phyloP scores from a whole-genome alignment of 2,888 invertebrate species.

The Cylloceria caligata region DNA sequence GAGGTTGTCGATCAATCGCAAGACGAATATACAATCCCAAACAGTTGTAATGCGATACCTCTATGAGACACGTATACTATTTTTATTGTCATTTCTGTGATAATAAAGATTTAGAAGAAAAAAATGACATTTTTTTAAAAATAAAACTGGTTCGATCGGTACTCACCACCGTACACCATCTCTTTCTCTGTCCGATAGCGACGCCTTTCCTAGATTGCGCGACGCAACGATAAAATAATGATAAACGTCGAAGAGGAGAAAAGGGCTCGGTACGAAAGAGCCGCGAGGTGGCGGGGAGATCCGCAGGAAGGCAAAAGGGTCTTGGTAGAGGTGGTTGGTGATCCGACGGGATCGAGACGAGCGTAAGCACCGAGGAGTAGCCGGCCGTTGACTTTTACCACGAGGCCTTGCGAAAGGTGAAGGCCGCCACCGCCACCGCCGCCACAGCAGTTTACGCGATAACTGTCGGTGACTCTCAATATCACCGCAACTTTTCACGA shows the following conservation, averaged over 20 bases:
- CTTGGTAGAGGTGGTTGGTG: slow-evolving; percentile 30
- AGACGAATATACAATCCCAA: slow-evolving; percentile 18
- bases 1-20: slow-evolving; percentile 2
- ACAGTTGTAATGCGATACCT: slow-evolving; percentile 24
- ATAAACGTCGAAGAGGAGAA: slow-evolving; percentile 38
- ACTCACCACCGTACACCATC: background rate
- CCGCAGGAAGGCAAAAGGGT: background rate
- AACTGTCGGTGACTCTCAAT: slow-evolving; percentile 14
- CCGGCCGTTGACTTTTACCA: slow-evolving; percentile 71
- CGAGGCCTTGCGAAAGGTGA: slow-evolving; percentile 73
- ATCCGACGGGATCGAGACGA: slow-evolving; percentile 30
- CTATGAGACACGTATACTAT: slow-evolving; percentile 46
- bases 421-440: slow-evolving; percentile 63
- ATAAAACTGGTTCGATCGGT: background rate
- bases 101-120: slow-evolving; percentile 67
- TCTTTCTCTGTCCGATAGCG: slow-evolving; percentile 7
- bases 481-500: slow-evolving; percentile 34
- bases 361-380: slow-evolving; percentile 40
- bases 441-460: background rate
- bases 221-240: slow-evolving; percentile 56
- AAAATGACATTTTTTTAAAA: slow-evolving; percentile 4
- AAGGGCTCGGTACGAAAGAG: background rate
- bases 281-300: background rate
- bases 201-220: slow-evolving; percentile 59
- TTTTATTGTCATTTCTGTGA: slow-evolving; percentile 70